phyloP scores from a whole-genome alignment of 2,113 vertebrate genomes.

The Cephalopholis sonnerati region DNA sequence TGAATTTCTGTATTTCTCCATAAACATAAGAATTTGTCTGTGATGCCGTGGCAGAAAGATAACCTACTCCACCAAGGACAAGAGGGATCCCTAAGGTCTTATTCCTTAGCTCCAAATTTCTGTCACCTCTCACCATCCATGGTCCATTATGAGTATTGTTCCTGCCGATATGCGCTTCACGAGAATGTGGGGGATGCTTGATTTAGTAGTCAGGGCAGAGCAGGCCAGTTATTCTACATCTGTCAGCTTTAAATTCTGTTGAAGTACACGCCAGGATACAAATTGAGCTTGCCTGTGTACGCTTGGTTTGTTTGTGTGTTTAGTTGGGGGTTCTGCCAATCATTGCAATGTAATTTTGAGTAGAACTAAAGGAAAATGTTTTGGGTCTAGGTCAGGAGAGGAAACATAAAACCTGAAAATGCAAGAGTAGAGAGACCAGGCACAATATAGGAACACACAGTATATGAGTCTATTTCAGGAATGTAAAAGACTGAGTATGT shows the following conservation, averaged over 20 bases:
- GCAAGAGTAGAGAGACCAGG: not conserved
- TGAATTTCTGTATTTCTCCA: constrained; percentile 38
- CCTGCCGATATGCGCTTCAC: not conserved
- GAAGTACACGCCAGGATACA: constrained; percentile 36
- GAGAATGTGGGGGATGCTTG: not conserved
- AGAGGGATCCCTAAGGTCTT: constrained; percentile 16
- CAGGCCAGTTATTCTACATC: constrained; percentile 40
- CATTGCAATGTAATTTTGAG: constrained; percentile 18
- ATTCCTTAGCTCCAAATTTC: constrained; percentile 29
- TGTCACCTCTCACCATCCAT: constrained; percentile 19
- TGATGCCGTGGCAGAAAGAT: not conserved
- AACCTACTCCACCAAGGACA: constrained; percentile 30
- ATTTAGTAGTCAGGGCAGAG: constrained; percentile 36
- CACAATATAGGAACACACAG: not conserved
- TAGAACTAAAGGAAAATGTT: not conserved
- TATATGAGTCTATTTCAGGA: not conserved
- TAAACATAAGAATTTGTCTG: constrained; percentile 24
- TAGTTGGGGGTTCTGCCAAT: constrained; percentile 30
- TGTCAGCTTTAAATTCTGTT: constrained; percentile 44
- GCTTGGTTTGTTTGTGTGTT: constrained; percentile 27
- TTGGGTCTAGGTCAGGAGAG: not conserved
- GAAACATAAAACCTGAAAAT: not conserved
- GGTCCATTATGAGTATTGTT: not conserved
- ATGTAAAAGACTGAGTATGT: not conserved
- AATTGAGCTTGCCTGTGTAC: not conserved